phyloP scores from a whole-genome alignment of 2,888 invertebrate species.

The Ctenicera cuprea region DNA sequence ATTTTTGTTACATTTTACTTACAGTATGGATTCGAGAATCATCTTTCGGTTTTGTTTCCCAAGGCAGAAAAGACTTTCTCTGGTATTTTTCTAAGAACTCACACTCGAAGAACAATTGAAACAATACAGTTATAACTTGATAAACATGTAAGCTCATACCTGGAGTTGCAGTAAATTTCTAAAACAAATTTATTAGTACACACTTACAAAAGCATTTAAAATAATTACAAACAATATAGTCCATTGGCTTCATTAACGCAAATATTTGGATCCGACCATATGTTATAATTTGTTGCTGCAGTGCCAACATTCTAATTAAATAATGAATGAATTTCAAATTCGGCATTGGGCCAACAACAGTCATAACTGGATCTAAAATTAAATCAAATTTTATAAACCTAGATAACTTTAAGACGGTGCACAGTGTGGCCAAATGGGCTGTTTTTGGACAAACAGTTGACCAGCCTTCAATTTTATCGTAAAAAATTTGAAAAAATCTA shows the following conservation, averaged over 20 bases:
- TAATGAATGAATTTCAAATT: slow-evolving; percentile 77
- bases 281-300: slow-evolving; percentile 75
- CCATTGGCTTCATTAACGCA: slow-evolving; percentile 76
- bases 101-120: slow-evolving; percentile 81
- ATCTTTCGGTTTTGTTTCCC: slow-evolving; percentile 69
- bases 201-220: background rate
- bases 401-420: too few relatives aligned
- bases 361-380: slow-evolving; percentile 75
- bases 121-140: slow-evolving; percentile 77
- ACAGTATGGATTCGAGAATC: background rate
- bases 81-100: slow-evolving; percentile 78
- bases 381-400: background rate
- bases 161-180: slow-evolving; percentile 77
- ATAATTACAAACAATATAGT: slow-evolving; percentile 75
- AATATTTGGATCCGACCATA: slow-evolving; percentile 80
- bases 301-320: slow-evolving; percentile 77
- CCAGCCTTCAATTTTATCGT: too few relatives aligned
- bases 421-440: too few relatives aligned
- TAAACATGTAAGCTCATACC: slow-evolving; percentile 75
- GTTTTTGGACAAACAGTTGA: too few relatives aligned
- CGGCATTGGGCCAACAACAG: slow-evolving; percentile 78
- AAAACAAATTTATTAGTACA: slow-evolving; percentile 57
- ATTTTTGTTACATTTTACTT: background rate
- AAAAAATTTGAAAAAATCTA: too few relatives aligned
- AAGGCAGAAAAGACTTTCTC: slow-evolving; percentile 81